Base-by-base conservation (phyloP, 2,888 invertebrate species). In the Idaea biselata region DNA sequence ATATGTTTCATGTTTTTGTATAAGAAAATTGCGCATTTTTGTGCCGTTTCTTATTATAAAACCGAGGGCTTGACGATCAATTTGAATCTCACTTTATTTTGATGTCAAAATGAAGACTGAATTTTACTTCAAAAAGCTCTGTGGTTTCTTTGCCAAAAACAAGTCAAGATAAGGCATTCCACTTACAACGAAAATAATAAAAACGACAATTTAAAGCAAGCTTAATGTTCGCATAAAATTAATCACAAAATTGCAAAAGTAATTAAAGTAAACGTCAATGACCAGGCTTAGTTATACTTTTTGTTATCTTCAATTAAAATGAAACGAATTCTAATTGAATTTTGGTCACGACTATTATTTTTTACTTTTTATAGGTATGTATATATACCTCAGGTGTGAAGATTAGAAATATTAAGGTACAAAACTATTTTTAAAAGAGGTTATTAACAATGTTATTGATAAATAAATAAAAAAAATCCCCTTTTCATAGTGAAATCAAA, bases 21-120 rank as follows among this genome's bases (percentile, higher is more conserved):
- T 60, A 66, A 63, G 60, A 61, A 62, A 56, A 59, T 63, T 64
- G 63, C 63, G 60, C 18, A 60, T 59, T 62, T 63, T 69, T 66
- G 61, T 61, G 58, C 60, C 64, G 60, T 60, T 68, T 66, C 67
- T 63, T 63, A 64, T 63, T 64, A 32, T 58, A n/a, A 55, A 60
- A 63, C 66, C 66, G 31, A 66, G 68, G 64, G 59, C 6, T 33
- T 44, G 44, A 44, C 44, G 14, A 44, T 44, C 44, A 44, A 44
- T 44, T 44, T 44, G 44, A 44, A 44, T 44, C 44, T 44, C 14
- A 11, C 44, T 44, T 44, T 44, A 2, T 44, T 44, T 44, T 5
- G 14, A 32, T 56, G 60, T 61, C 56, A 55, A 63, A 64, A 61
- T 64, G 44, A 58, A 64, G 33, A 17, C 44, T 8, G 44, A 44